Conservation (phyloP, 2,888 invertebrate species). For the Limnephilus lunatus region DNA sequence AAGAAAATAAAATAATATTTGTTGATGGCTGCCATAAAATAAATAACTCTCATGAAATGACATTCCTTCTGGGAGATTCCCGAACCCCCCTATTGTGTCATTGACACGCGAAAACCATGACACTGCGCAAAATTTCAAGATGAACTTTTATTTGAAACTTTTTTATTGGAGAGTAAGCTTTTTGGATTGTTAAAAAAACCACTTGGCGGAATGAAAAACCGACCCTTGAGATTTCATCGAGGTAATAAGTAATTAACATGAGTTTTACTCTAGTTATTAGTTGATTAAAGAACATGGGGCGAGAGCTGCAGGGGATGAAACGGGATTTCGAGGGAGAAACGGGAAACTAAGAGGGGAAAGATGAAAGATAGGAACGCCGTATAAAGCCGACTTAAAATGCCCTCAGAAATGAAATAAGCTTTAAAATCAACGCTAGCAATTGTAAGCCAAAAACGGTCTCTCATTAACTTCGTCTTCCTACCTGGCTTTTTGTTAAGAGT, state of each 20-base stretch:
- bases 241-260: slow-evolving; percentile 36
- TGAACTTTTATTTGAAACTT: not conserved
- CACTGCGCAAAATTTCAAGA: not conserved
- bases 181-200: slow-evolving; percentile 9
- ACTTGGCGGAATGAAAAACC: slow-evolving; percentile 13
- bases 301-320: slow-evolving; percentile 39
- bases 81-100: not conserved
- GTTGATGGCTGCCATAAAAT: not conserved
- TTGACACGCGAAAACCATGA: not conserved
- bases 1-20: no score
- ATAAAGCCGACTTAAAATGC: slow-evolving; percentile 35
- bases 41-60: not conserved
- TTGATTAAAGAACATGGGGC: slow-evolving; percentile 53
- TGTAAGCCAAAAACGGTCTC: slow-evolving; percentile 24
- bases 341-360: slow-evolving; percentile 35
- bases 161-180: not conserved
- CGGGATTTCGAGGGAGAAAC: slow-evolving; percentile 8
- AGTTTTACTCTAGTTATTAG: slow-evolving; percentile 56
- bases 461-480: not conserved
- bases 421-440: slow-evolving; percentile 32
- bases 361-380: slow-evolving; percentile 31
- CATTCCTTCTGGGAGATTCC: not conserved
- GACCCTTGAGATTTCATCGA: not conserved
- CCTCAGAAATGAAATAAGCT: slow-evolving; percentile 24
- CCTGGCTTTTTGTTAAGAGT: slow-evolving; percentile 3